Percentiles rank a stretch among this genome's conserved stretches.
Evolutionary conservation across 2,797 vertebrate species (phyloP).

Genomic region (Mionectes olivaceus): DNA sequence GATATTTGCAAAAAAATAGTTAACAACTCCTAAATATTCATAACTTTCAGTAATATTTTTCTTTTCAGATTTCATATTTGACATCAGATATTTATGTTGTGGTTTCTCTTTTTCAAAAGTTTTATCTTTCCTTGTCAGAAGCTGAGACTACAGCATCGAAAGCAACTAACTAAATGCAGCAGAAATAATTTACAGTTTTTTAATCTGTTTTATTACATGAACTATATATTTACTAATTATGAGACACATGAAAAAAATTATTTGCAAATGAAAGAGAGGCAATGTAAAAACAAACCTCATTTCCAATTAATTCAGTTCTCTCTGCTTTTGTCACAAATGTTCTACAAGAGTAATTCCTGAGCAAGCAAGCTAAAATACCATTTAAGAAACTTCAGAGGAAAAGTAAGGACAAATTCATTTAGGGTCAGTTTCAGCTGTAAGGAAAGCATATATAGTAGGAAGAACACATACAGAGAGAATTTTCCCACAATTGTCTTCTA

Average conservation of each 20-base stretch:
- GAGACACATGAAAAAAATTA: neutral
- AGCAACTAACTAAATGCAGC: neutral
- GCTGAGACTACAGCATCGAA: neutral
- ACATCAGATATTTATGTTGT: neutral
- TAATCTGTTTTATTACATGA: neutral
- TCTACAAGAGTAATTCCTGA: neutral
- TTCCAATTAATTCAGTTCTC: neutral
- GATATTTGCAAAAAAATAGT: neutral
- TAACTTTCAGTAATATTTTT: neutral
- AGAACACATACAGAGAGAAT: neutral
- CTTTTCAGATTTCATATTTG: neutral
- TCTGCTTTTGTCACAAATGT: neutral
- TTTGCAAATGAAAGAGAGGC: neutral
- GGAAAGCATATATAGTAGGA: neutral
- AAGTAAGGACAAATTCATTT: neutral
- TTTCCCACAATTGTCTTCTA: neutral
- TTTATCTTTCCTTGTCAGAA: neutral
- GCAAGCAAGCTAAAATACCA: neutral
- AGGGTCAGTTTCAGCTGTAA: neutral
- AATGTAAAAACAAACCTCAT: neutral
- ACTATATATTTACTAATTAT: neutral
- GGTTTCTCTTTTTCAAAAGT: neutral
- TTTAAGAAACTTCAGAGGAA: neutral
- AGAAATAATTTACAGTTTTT: neutral
- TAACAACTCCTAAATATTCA: neutral